Evolutionary conservation across 2,888 invertebrate genomes (phyloP), one percentile per base, ranked within the genome.

Genomic region (Drosophila multiciliata): DNA sequence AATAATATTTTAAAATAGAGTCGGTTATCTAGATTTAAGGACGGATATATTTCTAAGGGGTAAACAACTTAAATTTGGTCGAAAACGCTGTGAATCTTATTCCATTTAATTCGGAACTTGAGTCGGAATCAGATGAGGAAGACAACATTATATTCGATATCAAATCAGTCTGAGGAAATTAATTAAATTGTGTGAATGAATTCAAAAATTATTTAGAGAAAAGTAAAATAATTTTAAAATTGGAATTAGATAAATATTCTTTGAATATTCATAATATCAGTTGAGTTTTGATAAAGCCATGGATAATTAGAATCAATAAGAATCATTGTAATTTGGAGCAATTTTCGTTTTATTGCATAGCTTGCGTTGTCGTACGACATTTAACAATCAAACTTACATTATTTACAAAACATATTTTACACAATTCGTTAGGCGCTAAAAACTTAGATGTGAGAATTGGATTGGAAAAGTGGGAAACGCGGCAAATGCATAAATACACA

Each of bases 341-440:
- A 80, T 88, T 72, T 90, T 86, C 33, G 75, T 90, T 87, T 86
- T 90, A 90, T 86, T 86, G 85, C 85, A 61, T 58, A 76, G 86
- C 90, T 82, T 85, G 89, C 85, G 68, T 73, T 86, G 69, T 81
- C 70, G 77, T 83, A 66, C 65, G 86, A 86, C 87, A 81, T 71
- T 85, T 87, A 85, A 82, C 88, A 85, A 89, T 83, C 77, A 65
- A 74, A 59, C 86, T 85, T 86, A 80, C 35, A 66, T 89, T 73
- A 75, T 80, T 75, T 89, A 85, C 86, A 85, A 76, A 83, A 75
- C 80, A 79, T 89, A 80, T 73, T 73, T 87, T 75, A 85, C 77
- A 80, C 69, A 75, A 73, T 75, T 89, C 42, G 67, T 79, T 89
- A 73, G 54, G 65, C 79, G 69, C 85, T 89, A 89, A 67, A 36